A percentile compares a stretch with the other conserved stretches of the same genome.
Conservation (phyloP, 2,113 vertebrate species). For the Etheostoma spectabile region DNA sequence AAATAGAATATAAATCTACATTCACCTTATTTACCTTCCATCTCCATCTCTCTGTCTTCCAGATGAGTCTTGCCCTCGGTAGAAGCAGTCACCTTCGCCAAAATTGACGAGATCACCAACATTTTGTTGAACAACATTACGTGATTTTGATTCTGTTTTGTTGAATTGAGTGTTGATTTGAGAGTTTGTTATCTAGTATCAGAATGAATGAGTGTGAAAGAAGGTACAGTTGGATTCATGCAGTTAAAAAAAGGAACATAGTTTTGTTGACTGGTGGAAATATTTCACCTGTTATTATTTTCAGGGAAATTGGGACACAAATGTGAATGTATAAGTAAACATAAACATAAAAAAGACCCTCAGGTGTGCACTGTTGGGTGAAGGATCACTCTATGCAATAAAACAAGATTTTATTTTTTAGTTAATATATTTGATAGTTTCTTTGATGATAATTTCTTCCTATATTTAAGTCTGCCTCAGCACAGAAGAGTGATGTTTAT, state of each 20-base stretch:
- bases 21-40: conserved; percentile 50
- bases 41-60: conserved; percentile 64
- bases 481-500: conserved; percentile 59
- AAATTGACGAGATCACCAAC: conserved; percentile 62
- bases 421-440: conserved; percentile 49
- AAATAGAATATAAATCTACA: neutral
- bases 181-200: conserved; percentile 39
- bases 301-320: conserved; percentile 31
- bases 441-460: conserved; percentile 23
- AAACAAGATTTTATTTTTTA: conserved; percentile 49
- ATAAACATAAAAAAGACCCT: conserved; percentile 27
- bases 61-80: conserved; percentile 82
- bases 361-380: conserved; percentile 41
- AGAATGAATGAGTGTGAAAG: conserved; percentile 13
- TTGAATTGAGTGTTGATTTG: neutral
- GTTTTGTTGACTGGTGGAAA: conserved; percentile 22
- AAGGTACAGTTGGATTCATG: conserved; percentile 17
- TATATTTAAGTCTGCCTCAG: conserved; percentile 52
- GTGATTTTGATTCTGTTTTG: conserved; percentile 31
- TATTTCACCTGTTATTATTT: conserved; percentile 35
- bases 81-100: conserved; percentile 64
- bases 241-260: conserved; percentile 21
- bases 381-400: conserved; percentile 73
- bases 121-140: conserved; percentile 35
- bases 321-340: conserved; percentile 62